phyloP scores from a whole-genome alignment of 2,888 invertebrate species.

The Xanthia togata region DNA sequence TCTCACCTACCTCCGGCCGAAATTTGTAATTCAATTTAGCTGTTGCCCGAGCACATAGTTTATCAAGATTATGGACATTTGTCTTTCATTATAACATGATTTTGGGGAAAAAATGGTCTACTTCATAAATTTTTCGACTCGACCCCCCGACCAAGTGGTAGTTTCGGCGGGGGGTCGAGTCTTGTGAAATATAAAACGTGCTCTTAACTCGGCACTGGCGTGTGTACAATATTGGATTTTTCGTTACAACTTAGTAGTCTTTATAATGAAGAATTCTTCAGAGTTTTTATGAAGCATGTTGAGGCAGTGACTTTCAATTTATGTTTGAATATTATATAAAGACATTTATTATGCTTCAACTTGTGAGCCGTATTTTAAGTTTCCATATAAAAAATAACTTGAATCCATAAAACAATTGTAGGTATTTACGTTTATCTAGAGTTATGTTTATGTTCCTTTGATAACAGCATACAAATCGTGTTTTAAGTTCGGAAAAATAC shows the following conservation, averaged over 20 bases:
- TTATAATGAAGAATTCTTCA: constrained; percentile 51
- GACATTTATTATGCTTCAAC: constrained; percentile 5
- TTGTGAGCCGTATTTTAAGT: neutral
- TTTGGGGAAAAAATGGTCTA: constrained; percentile 54
- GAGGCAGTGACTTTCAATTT: constrained; percentile 16
- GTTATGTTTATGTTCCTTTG: constrained; percentile 33
- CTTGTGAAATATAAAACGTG: constrained; percentile 55
- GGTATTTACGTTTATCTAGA: constrained; percentile 15
- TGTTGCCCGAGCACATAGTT: constrained; percentile 72
- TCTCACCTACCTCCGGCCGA: constrained; percentile 73
- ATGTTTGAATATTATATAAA: constrained; percentile 31
- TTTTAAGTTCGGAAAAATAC: constrained; percentile 33
- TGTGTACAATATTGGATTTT: constrained; percentile 58
- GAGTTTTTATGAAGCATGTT: constrained; percentile 29
- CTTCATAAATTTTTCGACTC: constrained; percentile 58
- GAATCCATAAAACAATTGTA: neutral
- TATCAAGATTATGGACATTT: constrained; percentile 71
- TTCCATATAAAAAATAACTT: neutral
- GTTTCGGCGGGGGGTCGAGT: constrained; percentile 43
- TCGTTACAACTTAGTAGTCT: constrained; percentile 41
- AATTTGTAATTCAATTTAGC: constrained; percentile 81
- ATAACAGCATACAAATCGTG: constrained; percentile 10
- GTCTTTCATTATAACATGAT: constrained; percentile 67
- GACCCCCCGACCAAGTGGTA: constrained; percentile 46
- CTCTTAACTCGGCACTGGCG: constrained; percentile 36